These are phyloP conservation scores for Gnathonemus echidnorhynchus DNA, from an alignment of 2,113 vertebrate genomes.

Conservation along the genomic window DNA sequence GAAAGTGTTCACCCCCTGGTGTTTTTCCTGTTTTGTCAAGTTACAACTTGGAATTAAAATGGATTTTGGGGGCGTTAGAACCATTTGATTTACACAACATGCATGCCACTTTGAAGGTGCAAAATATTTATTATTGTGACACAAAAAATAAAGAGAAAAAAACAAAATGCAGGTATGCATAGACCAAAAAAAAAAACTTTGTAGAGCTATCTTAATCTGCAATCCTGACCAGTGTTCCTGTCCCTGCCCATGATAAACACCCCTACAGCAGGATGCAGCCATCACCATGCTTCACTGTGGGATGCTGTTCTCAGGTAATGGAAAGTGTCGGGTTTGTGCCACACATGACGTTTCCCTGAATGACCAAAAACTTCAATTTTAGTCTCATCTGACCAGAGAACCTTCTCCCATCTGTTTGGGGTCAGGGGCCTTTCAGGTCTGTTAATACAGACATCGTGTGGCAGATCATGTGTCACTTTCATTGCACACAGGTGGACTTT, in stretches of 20 bases:
- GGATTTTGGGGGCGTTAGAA: neutral
- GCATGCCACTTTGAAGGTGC: neutral
- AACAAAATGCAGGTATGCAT: neutral
- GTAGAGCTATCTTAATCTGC: neutral
- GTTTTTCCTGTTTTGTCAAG: neutral
- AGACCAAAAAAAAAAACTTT: neutral
- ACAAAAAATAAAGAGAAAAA: neutral
- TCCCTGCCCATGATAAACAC: neutral
- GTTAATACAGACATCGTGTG: too few relatives aligned
- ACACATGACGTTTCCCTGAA: neutral
- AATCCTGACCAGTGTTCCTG: neutral
- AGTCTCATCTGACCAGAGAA: neutral
- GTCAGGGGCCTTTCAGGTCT: too few relatives aligned
- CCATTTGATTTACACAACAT: neutral
- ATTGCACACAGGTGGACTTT: too few relatives aligned
- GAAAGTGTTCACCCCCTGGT: neutral
- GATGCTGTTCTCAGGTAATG: neutral
- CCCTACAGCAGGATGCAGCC: neutral
- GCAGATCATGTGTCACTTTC: too few relatives aligned
- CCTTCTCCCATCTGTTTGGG: neutral
- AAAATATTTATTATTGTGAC: neutral
- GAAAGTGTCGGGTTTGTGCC: neutral
- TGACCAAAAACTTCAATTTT: neutral
- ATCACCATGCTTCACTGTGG: neutral
- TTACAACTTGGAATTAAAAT: neutral